Conservation (phyloP, 2,113 vertebrate species). For the Ctenomys sociabilis region DNA sequence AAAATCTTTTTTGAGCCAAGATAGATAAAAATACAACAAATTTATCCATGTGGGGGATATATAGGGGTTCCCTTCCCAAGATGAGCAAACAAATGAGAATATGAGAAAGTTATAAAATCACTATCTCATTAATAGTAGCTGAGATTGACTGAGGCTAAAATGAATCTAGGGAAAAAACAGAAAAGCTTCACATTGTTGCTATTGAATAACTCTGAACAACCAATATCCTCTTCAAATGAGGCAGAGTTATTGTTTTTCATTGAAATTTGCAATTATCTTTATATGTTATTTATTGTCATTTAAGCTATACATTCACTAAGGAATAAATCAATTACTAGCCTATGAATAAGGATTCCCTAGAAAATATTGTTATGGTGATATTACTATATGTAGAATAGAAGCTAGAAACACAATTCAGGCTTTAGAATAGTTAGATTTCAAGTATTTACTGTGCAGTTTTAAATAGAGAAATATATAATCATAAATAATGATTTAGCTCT, state of each 20-base stretch:
- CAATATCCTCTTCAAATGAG: neutral
- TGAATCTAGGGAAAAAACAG: neutral
- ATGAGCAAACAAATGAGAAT: neutral
- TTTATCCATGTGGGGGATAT: neutral
- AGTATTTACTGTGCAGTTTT: neutral
- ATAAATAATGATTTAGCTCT: neutral
- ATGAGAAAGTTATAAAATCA: neutral
- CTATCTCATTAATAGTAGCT: neutral
- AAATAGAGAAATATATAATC: neutral
- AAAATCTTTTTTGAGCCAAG: neutral
- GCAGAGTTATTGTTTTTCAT: neutral
- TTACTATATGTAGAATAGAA: neutral
- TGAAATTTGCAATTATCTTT: neutral
- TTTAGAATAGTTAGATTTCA: neutral
- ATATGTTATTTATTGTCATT: neutral
- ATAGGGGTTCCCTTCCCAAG: neutral
- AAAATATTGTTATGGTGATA: neutral
- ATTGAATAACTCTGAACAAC: neutral
- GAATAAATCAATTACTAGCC: neutral
- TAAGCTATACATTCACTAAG: neutral
- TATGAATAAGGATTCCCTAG: neutral
- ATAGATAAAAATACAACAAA: neutral
- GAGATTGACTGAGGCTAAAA: neutral
- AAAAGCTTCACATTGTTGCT: neutral
- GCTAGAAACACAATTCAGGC: neutral